Evolutionary conservation across 2,113 vertebrate species (phyloP), one percentile per base, ranked within the genome.

Genomic region (Bagarius yarrelli): DNA sequence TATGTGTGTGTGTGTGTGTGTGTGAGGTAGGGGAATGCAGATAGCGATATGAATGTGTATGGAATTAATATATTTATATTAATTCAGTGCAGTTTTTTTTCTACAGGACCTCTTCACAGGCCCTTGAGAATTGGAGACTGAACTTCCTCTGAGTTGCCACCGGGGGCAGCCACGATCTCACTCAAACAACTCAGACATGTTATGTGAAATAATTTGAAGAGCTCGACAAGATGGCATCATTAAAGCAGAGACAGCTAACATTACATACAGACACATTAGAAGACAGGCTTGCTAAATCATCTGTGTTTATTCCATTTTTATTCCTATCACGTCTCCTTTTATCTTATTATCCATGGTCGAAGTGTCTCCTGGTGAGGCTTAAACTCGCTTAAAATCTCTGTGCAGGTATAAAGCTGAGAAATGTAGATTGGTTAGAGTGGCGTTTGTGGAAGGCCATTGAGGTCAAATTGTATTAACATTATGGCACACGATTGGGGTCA

Each of bases 51-150:
- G 18, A 60, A 76, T 67, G 47, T 82, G 64, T 66, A 23, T 36
- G 75, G 44, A 50, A 36, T 71, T n/a, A 44, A 78, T 44, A 85
- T 76, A 30, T 72, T 83, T 40, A 85, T 32, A 85, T 56, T 72
- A 34, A 78, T 34, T 76, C 23, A 66, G 3, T 21, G 23, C n/a
- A 30, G 23, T 32, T 70, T 2, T 53, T 21, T 21, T 30, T 53
- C 30, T 18, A 47, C 9, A 47, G 5, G 44, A 80, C 83, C 30
- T 87, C 85, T 90, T 89, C 88, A 88, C 76, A 59, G 83, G 78
- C 64, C 80, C 82, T 78, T 80, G 91, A 90, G 91, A 90, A 88
- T 92, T 90, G 85, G 88, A 92, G 91, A 78, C 59, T 67, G 30
- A 76, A 32, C 13, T 69, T 66, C 50, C 76, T 71, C 76, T 36